Conservation (phyloP, 2,888 invertebrate species). For the Macaria notata region DNA sequence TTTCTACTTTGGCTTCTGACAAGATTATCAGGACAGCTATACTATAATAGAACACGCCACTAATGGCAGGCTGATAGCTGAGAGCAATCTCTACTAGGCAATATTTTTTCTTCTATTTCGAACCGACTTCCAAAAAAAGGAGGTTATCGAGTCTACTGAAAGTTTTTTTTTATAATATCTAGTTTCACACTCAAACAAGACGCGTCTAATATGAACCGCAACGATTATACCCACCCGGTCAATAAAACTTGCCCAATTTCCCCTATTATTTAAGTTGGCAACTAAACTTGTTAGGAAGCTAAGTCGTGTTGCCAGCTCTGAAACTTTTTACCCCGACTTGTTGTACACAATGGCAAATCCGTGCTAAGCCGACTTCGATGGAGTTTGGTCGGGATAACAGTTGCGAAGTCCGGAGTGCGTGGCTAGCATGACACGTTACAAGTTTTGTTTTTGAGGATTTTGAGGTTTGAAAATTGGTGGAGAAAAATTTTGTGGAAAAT, state of each 20-base stretch:
- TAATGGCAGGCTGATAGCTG: too few species aligned
- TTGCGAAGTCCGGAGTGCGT: conserved; percentile 26
- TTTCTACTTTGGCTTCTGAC: too few species aligned
- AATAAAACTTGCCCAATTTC: background rate
- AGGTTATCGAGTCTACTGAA: too few species aligned
- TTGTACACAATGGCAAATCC: conserved; percentile 37
- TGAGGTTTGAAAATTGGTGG: background rate
- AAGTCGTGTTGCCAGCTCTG: conserved; percentile 12
- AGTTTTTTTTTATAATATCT: too few species aligned
- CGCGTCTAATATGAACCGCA: too few species aligned
- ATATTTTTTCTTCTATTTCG: too few species aligned
- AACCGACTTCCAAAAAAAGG: too few species aligned
- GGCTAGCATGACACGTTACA: conserved; percentile 18
- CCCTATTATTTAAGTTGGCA: background rate
- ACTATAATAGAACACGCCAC: too few species aligned
- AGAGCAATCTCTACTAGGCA: too few species aligned
- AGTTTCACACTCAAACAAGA: too few species aligned
- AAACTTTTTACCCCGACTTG: conserved; percentile 21
- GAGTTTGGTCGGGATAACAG: conserved; percentile 36
- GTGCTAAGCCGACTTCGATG: conserved; percentile 46
- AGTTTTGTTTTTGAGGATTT: background rate
- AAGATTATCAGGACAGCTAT: too few species aligned
- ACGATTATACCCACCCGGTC: background rate
- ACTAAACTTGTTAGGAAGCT: conserved; percentile 2
- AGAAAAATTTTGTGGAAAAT: too few species aligned